Evolutionary conservation across 2,113 vertebrate genomes (phyloP).

Genomic region (Notiomystis cincta): DNA sequence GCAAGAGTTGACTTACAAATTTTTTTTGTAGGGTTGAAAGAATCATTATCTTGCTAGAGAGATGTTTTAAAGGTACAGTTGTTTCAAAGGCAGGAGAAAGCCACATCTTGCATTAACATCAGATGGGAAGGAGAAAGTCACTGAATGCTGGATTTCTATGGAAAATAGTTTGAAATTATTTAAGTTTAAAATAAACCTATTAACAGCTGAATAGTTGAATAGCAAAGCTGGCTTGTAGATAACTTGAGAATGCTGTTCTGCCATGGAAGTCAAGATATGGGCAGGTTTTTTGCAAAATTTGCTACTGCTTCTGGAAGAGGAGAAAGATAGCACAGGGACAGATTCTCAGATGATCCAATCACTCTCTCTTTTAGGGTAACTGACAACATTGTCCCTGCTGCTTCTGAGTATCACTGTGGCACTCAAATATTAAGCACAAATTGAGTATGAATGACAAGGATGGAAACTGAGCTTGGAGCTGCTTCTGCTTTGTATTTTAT

Average conservation of each 20-base stretch:
- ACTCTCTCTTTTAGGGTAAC: neutral
- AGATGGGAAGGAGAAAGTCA: neutral
- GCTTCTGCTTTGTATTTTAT: neutral
- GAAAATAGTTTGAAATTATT: neutral
- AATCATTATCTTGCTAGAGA: conserved; percentile 55
- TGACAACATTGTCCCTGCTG: neutral
- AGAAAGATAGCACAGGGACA: neutral
- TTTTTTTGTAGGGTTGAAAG: conserved; percentile 47
- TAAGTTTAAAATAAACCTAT: neutral
- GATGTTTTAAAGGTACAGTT: conserved; percentile 54
- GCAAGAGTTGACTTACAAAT: conserved; percentile 25
- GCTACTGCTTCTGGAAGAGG: neutral
- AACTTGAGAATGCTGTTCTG: neutral
- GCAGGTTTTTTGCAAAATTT: neutral
- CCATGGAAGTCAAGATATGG: neutral
- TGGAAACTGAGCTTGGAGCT: neutral
- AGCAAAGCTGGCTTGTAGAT: neutral
- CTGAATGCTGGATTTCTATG: neutral
- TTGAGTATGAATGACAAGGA: neutral
- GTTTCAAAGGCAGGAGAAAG: neutral
- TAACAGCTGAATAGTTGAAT: neutral
- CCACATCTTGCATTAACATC: neutral
- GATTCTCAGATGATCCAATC: neutral
- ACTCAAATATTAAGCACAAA: neutral
- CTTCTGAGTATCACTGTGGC: neutral